Conservation (phyloP, 35 echinoderm and acorn worm species). For the Apostichopus japonicus region DNA sequence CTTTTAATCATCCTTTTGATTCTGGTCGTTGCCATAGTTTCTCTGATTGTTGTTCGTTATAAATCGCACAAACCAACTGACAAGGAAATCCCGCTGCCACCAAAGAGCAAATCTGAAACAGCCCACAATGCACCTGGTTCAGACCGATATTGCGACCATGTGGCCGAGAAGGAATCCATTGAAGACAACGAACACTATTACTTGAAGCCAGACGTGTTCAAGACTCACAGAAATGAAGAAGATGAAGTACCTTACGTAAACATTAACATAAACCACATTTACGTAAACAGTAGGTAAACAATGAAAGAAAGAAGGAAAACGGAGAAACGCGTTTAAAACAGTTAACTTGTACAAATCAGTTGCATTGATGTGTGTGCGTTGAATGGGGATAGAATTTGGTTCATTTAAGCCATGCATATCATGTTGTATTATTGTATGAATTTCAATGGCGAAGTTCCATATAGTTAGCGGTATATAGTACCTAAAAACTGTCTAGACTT, state of each 20-base stretch:
- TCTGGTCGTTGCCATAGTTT: not conserved
- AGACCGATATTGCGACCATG: not conserved
- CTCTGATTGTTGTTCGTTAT: not conserved
- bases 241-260: not conserved
- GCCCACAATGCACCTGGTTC: not conserved
- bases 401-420: no score
- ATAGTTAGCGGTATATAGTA: no score
- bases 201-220: not conserved
- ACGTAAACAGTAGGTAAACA: no score
- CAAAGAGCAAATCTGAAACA: not conserved
- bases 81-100: not conserved
- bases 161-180: not conserved
- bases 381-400: no score
- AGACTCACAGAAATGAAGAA: not conserved
- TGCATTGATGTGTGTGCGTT: no score
- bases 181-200: not conserved
- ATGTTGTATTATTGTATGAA: no score
- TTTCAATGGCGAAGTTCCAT: no score
- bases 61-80: not conserved
- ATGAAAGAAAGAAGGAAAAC: no score
- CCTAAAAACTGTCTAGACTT: no score
- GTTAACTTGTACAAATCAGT: no score
- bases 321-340: no score
- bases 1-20: not conserved
- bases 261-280: no score